Evolutionary conservation across 2,888 invertebrate species (phyloP).

Genomic region (Laothoe populi): DNA sequence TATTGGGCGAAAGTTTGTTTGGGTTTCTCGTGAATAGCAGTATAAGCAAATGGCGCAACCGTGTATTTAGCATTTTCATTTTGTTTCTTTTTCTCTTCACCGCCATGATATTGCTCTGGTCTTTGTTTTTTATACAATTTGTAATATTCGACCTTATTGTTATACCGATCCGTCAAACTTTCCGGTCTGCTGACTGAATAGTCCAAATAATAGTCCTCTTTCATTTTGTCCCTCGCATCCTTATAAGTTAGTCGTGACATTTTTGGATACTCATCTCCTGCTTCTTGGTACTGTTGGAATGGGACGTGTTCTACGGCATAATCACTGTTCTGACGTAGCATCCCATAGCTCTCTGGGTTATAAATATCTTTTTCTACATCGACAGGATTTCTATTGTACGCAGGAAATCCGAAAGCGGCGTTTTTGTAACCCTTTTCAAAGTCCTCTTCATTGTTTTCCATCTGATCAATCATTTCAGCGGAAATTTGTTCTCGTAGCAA

Average conservation of each 20-base stretch:
- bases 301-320: slow-evolving; percentile 62
- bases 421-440: slow-evolving; percentile 77
- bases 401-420: slow-evolving; percentile 74
- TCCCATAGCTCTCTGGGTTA: slow-evolving; percentile 65
- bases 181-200: slow-evolving; percentile 69
- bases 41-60: slow-evolving; percentile 53
- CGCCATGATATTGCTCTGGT: slow-evolving; percentile 56
- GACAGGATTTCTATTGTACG: slow-evolving; percentile 54
- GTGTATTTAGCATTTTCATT: slow-evolving; percentile 62
- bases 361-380: slow-evolving; percentile 69
- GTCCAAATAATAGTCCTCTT: slow-evolving; percentile 69
- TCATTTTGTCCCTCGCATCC: slow-evolving; percentile 66
- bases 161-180: slow-evolving; percentile 60
- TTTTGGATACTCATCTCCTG: slow-evolving; percentile 68
- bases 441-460: slow-evolving; percentile 74
- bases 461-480: slow-evolving; percentile 60
- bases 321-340: slow-evolving; percentile 52
- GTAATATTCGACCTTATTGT: slow-evolving; percentile 69
- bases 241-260: slow-evolving; percentile 64
- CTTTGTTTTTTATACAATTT: slow-evolving; percentile 67
- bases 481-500: slow-evolving; percentile 60
- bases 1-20: slow-evolving; percentile 61
- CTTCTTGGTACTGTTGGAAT: slow-evolving; percentile 67
- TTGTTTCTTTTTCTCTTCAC: slow-evolving; percentile 53
- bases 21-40: slow-evolving; percentile 51